Conservation (phyloP, 2,888 invertebrate species). For the Selenia dentaria region DNA sequence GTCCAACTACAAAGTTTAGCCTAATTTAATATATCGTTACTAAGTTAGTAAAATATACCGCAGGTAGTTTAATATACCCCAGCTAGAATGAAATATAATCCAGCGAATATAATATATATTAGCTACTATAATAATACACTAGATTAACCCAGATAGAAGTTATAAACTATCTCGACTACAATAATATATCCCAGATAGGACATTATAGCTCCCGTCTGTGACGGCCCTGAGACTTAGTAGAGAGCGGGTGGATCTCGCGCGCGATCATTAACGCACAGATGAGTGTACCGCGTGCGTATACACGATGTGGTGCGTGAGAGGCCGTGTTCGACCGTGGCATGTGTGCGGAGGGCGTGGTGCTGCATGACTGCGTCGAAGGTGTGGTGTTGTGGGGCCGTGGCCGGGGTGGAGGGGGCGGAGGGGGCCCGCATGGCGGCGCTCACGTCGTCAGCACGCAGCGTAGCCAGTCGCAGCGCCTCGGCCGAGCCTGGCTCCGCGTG, state of each 20-base stretch:
- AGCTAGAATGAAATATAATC: no score
- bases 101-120: no score
- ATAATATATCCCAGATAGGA: no score
- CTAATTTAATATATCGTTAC: no score
- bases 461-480: slow-evolving; percentile 82
- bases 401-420: slow-evolving; percentile 46
- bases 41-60: no score
- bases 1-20: no score
- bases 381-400: slow-evolving; percentile 75
- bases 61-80: no score
- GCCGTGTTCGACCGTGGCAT: slow-evolving; percentile 68
- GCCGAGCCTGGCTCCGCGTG: slow-evolving; percentile 88
- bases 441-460: slow-evolving; percentile 81
- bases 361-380: slow-evolving; percentile 84
- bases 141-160: no score
- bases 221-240: no score
- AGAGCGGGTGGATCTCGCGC: neutral
- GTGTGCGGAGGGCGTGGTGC: slow-evolving; percentile 81
- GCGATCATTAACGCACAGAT: slow-evolving; percentile 29
- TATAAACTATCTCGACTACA: no score
- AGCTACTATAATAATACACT: no score
- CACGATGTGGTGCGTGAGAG: slow-evolving; percentile 43
- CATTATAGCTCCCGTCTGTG: no score
- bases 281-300: slow-evolving; percentile 36
- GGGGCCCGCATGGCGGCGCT: slow-evolving; percentile 71